These are phyloP conservation scores for Catocala fraxini DNA, from an alignment of 2,888 invertebrate species.

Conservation along the genomic window DNA sequence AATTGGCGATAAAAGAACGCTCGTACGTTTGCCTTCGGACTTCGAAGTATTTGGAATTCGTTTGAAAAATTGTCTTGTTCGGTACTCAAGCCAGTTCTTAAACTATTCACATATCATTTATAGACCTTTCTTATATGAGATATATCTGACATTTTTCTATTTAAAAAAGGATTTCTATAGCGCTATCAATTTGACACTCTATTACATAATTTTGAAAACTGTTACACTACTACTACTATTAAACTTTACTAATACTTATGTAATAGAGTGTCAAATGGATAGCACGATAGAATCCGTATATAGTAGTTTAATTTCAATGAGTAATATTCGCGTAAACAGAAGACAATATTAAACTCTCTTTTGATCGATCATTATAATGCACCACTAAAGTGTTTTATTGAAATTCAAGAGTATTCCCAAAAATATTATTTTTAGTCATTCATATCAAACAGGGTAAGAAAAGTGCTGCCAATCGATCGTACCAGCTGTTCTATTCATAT, in stretches of 20 bases:
- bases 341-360: too few relatives aligned
- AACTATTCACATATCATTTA: not conserved
- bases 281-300: too few relatives aligned
- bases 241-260: too few relatives aligned
- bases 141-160: too few relatives aligned
- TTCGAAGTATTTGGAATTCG: constrained; percentile 17
- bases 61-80: constrained; percentile 18
- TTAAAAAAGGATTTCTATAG: not conserved
- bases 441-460: constrained; percentile 59
- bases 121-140: not conserved
- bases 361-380: not conserved
- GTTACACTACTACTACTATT: too few relatives aligned
- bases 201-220: too few relatives aligned
- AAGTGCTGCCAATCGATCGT: constrained; percentile 61
- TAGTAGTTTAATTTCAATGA: too few relatives aligned
- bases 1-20: constrained; percentile 42
- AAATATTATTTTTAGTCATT: constrained; percentile 45
- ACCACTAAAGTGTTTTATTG: not conserved
- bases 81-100: constrained; percentile 4
- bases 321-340: too few relatives aligned
- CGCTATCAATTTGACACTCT: too few relatives aligned
- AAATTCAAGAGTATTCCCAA: constrained; percentile 1
- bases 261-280: too few relatives aligned
- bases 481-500: constrained; percentile 76
- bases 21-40: constrained; percentile 25